phyloP scores from a whole-genome alignment of 2,888 invertebrate genomes.

The Trissoscelio sp. region DNA sequence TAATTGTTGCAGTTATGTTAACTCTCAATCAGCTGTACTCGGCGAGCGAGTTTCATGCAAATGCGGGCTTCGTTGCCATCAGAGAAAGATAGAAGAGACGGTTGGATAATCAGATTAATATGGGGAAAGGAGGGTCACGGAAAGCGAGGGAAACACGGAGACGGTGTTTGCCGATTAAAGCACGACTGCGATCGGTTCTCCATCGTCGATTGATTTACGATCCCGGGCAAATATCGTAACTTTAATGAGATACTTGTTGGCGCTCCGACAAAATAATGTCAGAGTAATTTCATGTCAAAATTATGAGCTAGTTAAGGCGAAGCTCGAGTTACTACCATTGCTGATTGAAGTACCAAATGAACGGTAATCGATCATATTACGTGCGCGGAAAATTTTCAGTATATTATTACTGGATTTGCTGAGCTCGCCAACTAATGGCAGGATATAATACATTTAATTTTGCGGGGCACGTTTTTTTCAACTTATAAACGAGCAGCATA shows the following conservation, averaged over 20 bases:
- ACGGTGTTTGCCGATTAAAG: slow-evolving; percentile 76
- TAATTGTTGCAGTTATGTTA: slow-evolving; percentile 82
- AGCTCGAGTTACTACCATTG: slow-evolving; percentile 28
- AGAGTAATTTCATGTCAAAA: slow-evolving; percentile 52
- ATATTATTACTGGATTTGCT: slow-evolving; percentile 16
- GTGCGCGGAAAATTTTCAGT: slow-evolving; percentile 35
- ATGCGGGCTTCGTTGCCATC: slow-evolving; percentile 67
- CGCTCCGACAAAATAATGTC: slow-evolving; percentile 64
- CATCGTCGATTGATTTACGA: slow-evolving; percentile 78
- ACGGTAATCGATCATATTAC: slow-evolving; percentile 55
- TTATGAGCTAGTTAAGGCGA: slow-evolving; percentile 52
- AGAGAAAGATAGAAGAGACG: slow-evolving; percentile 48
- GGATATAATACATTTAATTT: slow-evolving; percentile 27
- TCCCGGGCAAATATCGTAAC: slow-evolving; percentile 65
- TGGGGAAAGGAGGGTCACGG: slow-evolving; percentile 50
- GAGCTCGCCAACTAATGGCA: slow-evolving; percentile 5
- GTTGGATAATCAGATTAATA: slow-evolving; percentile 65
- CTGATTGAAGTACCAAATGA: slow-evolving; percentile 41
- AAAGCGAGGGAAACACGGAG: slow-evolving; percentile 49
- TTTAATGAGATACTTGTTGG: slow-evolving; percentile 71
- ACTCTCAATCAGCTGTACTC: slow-evolving; percentile 78
- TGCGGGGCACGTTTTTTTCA: background rate
- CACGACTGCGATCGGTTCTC: slow-evolving; percentile 76
- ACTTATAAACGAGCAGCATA: background rate
- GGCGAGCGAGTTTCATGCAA: slow-evolving; percentile 77